Base-by-base conservation (phyloP, 2,797 vertebrate genomes). In the Sebastes matsubarae region DNA sequence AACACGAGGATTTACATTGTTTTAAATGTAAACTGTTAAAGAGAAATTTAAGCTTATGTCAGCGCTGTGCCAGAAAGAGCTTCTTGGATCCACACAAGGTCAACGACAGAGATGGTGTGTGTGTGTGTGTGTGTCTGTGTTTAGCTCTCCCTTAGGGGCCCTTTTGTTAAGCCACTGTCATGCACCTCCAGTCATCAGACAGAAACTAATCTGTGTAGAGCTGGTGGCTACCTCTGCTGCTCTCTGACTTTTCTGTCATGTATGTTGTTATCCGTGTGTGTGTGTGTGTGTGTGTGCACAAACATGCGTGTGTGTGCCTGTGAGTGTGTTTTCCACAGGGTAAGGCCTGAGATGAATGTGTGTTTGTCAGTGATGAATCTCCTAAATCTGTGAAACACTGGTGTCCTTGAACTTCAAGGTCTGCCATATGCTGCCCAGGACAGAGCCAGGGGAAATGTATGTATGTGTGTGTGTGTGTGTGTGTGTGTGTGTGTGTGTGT, bases 361-460 rank as follows among this genome's bases (percentile, higher is more conserved):
- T 87, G 79, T 90, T 70, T 94, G 92, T 92, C 93, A 92, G 85
- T 95, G 94, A 96, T 95, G 88, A 92, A 95, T 95, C 91, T 94
- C 79, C 80, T 81, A 88, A 93, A 93, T 94, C 89, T 90, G 88
- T 85, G 88, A 90, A 93, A 92, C 82, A 87, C 77, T 86, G 84
- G 82, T 93, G 93, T 94, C 95, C 95, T 95, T 96, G 94, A 94
- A 93, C 92, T 90, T 91, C 84, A 93, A 90, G 90, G 89, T 90
- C 90, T 91, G 87, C 91, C 90, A 92, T 93, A 94, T 93, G 93
- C 90, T 92, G 87, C 65, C 65, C 83, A 80, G 90, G 93, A 91
- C 91, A 91, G 83, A 90, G 88, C 75, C 82, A 63, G 69, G 82
- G 85, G 87, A 91, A 58, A 68, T 14, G 34, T 68, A 66, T 77